phyloP scores from a whole-genome alignment of 1,140 invertebrate species.

The Drosophila funebris region DNA sequence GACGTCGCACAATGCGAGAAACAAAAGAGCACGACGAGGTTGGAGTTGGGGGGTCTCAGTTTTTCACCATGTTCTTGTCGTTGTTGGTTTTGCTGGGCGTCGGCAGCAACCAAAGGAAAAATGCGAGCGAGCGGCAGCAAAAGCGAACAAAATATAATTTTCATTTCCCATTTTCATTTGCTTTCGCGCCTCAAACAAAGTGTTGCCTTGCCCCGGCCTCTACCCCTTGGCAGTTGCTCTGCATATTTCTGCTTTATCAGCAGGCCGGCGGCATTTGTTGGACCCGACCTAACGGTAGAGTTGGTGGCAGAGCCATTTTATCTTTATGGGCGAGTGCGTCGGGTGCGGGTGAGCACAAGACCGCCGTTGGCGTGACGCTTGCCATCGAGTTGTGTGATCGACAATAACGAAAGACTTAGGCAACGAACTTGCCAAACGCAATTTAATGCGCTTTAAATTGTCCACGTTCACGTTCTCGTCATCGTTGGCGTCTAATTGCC shows the following conservation, averaged over 20 bases:
- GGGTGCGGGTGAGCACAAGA: constrained; percentile 41
- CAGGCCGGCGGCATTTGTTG: constrained; percentile 26
- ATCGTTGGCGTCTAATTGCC: constrained; percentile 53
- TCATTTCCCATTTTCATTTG: constrained; percentile 70
- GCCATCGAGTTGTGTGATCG: background rate
- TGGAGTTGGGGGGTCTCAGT: background rate
- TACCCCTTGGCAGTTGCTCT: constrained; percentile 14
- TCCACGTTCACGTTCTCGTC: constrained; percentile 20
- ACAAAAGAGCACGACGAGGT: constrained; percentile 9
- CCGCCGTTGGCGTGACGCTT: constrained; percentile 9
- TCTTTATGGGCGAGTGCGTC: constrained; percentile 49
- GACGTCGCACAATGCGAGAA: no score
- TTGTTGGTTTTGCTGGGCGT: constrained; percentile 5
- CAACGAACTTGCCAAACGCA: constrained; percentile 73
- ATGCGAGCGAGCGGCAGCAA: constrained; percentile 32
- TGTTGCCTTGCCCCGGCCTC: background rate
- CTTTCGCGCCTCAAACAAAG: background rate
- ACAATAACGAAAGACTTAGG: constrained; percentile 58
- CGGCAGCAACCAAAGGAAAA: constrained; percentile 46
- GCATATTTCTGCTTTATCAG: constrained; percentile 70
- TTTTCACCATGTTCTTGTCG: background rate
- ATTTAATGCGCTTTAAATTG: constrained; percentile 81
- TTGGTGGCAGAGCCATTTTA: constrained; percentile 7
- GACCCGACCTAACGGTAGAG: constrained; percentile 49
- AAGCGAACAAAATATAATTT: constrained; percentile 71